Evolutionary conservation across 92 coral and sea anemone genomes (phyloP).

Genomic region (Epizoanthus ramosus): DNA sequence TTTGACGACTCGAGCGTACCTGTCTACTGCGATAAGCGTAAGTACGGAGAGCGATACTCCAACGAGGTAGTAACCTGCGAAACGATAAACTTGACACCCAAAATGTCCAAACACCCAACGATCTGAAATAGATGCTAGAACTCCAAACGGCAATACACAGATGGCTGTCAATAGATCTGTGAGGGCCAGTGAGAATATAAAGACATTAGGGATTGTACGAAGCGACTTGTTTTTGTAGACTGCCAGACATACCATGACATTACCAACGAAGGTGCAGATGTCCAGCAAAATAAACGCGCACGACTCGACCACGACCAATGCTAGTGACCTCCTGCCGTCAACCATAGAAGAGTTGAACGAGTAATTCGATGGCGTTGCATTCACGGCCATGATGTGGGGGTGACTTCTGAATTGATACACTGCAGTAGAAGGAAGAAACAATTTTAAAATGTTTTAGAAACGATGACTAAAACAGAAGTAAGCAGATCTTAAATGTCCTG

Average conservation of each 20-base stretch:
- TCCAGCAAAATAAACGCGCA: constrained; percentile 2
- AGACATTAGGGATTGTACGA: constrained; percentile 15
- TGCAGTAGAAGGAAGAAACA: no score
- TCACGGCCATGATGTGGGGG: not conserved
- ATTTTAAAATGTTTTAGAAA: no score
- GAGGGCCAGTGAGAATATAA: constrained; percentile 28
- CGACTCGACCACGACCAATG: constrained; percentile 17
- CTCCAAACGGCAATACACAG: constrained; percentile 25
- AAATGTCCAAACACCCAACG: constrained; percentile 26
- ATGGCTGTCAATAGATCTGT: constrained; percentile 35
- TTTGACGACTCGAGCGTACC: constrained; percentile 4
- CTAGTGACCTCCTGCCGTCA: not conserved
- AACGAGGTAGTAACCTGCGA: constrained; percentile 21
- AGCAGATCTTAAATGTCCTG: no score
- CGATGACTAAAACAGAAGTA: no score
- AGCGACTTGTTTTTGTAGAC: constrained; percentile 17
- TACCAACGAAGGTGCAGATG: constrained; percentile 13
- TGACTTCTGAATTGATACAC: no score
- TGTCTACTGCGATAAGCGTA: constrained; percentile 29
- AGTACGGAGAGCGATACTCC: constrained; percentile 31
- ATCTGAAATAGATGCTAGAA: constrained; percentile 20
- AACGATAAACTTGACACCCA: constrained; percentile 36
- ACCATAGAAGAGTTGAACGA: not conserved
- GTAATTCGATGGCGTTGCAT: constrained; percentile 4
- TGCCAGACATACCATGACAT: constrained; percentile 18